phyloP scores from a whole-genome alignment of 1,140 invertebrate species.

The Cotesia glomerata region DNA sequence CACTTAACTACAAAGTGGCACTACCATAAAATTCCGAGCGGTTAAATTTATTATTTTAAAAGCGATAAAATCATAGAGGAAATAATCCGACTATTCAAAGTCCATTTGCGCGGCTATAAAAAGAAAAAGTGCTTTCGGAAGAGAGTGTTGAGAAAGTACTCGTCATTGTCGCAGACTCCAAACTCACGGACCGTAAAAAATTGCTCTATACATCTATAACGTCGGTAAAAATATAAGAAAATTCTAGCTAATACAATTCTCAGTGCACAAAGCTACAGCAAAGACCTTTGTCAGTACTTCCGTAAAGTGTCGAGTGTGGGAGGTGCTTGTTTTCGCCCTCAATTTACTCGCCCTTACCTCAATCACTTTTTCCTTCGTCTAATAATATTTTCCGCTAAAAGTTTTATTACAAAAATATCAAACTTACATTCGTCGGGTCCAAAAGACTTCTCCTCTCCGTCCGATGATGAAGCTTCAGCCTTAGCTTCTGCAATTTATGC shows the following conservation, averaged over 20 bases:
- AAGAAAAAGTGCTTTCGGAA: slow-evolving; percentile 6
- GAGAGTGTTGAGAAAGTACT: slow-evolving; percentile 8
- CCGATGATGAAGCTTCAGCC: slow-evolving; percentile 58
- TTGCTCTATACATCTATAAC: neutral
- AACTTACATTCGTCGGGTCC: slow-evolving; percentile 49
- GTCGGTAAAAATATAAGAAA: neutral
- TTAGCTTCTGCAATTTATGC: slow-evolving; percentile 57
- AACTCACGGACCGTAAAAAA: neutral
- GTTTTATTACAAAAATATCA: neutral
- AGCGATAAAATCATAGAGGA: neutral
- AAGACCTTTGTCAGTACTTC: slow-evolving; percentile 36
- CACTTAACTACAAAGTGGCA: too few species aligned
- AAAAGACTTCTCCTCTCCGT: slow-evolving; percentile 52
- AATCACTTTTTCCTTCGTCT: neutral
- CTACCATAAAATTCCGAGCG: neutral
- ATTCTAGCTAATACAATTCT: slow-evolving; percentile 41
- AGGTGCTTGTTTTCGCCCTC: slow-evolving; percentile 32
- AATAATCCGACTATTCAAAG: slow-evolving; percentile 44
- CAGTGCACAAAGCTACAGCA: slow-evolving; percentile 41
- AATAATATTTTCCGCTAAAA: neutral
- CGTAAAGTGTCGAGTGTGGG: slow-evolving; percentile 36
- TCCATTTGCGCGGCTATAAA: slow-evolving; percentile 48
- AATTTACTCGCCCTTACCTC: slow-evolving; percentile 35
- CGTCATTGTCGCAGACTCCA: neutral
- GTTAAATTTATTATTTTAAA: slow-evolving; percentile 13